Evolutionary conservation across 2,888 invertebrate species (phyloP).

Genomic region (Pollenia griseotomentosa): DNA sequence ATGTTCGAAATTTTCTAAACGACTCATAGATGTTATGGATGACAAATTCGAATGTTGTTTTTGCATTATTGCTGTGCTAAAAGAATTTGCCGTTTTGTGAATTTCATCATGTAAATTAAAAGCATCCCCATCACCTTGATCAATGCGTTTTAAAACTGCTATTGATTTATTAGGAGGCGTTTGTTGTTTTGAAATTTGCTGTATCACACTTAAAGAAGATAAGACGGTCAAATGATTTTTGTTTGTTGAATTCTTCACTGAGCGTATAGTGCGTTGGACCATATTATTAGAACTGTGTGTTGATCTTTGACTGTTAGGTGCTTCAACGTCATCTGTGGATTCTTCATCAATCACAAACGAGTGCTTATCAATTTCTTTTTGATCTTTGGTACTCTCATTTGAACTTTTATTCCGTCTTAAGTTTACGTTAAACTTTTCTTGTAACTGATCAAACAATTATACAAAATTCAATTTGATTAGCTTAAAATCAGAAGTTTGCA

Average conservation of each 20-base stretch:
- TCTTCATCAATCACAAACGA: conserved; percentile 45
- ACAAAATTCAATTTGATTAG: not conserved
- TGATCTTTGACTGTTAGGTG: conserved; percentile 61
- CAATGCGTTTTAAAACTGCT: conserved; percentile 61
- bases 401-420: conserved; percentile 65
- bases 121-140: conserved; percentile 76
- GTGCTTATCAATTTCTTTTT: conserved; percentile 48
- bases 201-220: conserved; percentile 15
- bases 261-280: conserved; percentile 50
- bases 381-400: conserved; percentile 41
- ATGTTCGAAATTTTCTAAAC: conserved; percentile 31
- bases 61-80: conserved; percentile 4
- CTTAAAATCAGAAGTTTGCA: not conserved
- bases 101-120: conserved; percentile 23
- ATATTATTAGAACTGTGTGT: conserved; percentile 50
- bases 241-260: conserved; percentile 45
- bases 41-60: conserved; percentile 38
- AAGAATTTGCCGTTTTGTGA: conserved; percentile 26
- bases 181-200: conserved; percentile 40
- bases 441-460: conserved; percentile 66
- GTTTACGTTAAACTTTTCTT: conserved; percentile 74
- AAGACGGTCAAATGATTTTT: conserved; percentile 20
- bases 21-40: conserved; percentile 32
- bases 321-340: conserved; percentile 50
- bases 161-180: conserved; percentile 17